These are phyloP conservation scores for Phaedon cochleariae DNA, from an alignment of 2,888 invertebrate genomes.

Conservation along the genomic window DNA sequence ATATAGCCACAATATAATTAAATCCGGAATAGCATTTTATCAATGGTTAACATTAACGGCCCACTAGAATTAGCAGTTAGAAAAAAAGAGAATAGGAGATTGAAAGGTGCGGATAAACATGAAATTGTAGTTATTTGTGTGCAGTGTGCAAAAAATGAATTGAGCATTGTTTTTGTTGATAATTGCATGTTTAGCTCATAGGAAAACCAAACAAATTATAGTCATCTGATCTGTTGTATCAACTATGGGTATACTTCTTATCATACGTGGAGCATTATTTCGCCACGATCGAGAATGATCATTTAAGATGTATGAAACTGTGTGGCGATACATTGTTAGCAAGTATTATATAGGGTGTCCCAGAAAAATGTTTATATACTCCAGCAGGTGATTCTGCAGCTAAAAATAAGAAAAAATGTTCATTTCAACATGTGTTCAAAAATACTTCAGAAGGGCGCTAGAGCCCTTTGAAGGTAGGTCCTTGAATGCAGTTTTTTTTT, in stretches of 20 bases:
- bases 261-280: background rate
- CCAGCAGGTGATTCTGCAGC: too few relatives aligned
- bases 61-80: background rate
- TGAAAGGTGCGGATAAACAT: conserved; percentile 1
- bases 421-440: too few relatives aligned
- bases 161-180: conserved; percentile 10
- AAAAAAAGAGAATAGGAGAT: conserved; percentile 3
- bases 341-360: too few relatives aligned
- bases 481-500: too few relatives aligned
- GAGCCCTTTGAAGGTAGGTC: too few relatives aligned
- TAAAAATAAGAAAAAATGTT: too few relatives aligned
- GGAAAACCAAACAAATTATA: background rate
- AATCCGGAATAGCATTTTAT: background rate
- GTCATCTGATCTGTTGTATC: background rate
- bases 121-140: background rate
- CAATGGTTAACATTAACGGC: background rate
- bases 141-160: background rate
- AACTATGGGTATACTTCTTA: background rate
- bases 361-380: too few relatives aligned
- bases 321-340: background rate
- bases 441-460: too few relatives aligned
- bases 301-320: background rate
- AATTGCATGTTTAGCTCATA: background rate
- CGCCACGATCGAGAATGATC: background rate
- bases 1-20: conserved; percentile 11